Evolutionary conservation across 2,797 vertebrate species (phyloP).

Genomic region (Periophthalmus magnuspinnatus): DNA sequence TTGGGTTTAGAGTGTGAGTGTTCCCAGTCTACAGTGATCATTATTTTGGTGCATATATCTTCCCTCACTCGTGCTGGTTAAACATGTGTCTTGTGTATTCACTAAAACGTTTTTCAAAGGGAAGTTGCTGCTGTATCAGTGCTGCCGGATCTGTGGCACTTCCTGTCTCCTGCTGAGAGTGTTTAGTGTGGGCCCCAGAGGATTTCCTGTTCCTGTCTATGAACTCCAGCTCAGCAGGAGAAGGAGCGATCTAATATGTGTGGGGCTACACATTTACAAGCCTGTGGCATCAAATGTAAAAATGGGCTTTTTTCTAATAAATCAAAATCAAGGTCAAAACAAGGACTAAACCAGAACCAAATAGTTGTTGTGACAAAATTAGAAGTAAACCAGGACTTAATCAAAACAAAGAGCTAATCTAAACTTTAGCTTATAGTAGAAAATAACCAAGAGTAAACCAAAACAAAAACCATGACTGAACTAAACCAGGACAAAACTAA

Average conservation of each 20-base stretch:
- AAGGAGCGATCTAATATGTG: neutral
- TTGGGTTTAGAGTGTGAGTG: neutral
- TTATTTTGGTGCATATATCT: neutral
- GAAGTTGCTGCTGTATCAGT: neutral
- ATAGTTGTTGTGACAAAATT: too few species aligned
- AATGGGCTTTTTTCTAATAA: neutral
- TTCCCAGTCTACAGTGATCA: too few species aligned
- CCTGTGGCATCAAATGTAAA: neutral
- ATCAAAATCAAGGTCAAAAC: neutral
- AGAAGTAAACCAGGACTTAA: neutral
- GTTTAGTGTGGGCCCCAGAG: neutral
- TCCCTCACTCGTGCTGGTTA: neutral
- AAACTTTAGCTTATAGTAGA: too few species aligned
- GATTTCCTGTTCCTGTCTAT: conserved; percentile 4
- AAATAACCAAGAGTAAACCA: neutral
- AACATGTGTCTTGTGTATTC: neutral
- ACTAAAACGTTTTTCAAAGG: neutral
- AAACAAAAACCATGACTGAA: neutral
- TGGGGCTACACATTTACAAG: too few species aligned
- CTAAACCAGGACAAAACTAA: neutral
- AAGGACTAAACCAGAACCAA: neutral
- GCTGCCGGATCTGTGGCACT: neutral
- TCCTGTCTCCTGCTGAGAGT: conserved; percentile 1
- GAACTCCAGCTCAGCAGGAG: neutral
- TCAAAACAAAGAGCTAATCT: too few species aligned